phyloP scores from a whole-genome alignment of 2,113 vertebrate genomes.

The Tetraodon nigroviridis region DNA sequence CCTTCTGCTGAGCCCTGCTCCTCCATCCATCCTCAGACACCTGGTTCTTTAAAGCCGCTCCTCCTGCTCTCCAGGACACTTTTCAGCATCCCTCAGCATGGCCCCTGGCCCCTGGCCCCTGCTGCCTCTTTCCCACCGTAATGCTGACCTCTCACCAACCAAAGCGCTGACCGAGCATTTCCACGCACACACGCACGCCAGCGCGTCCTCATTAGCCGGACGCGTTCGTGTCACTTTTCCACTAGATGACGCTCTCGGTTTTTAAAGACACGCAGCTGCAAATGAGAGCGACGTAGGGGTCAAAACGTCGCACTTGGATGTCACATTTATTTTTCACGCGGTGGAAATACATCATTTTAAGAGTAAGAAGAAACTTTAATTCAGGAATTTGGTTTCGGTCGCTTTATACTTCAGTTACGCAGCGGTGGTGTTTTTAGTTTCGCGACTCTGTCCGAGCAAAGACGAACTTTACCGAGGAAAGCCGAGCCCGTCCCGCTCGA shows the following conservation, averaged over 20 bases:
- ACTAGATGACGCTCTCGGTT: constrained; percentile 74
- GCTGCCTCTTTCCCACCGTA: too few relatives aligned
- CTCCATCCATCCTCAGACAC: neutral
- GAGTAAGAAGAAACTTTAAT: too few relatives aligned
- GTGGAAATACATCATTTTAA: neutral
- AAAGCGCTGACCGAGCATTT: neutral
- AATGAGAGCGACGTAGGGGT: constrained; percentile 28
- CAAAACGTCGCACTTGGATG: neutral
- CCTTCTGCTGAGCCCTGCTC: constrained; percentile 9
- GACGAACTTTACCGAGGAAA: neutral
- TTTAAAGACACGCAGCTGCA: constrained; percentile 51
- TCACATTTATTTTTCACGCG: neutral
- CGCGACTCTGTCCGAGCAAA: neutral
- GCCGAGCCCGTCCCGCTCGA: neutral
- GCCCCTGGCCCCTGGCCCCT: too few relatives aligned
- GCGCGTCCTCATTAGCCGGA: constrained; percentile 5
- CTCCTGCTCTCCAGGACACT: neutral
- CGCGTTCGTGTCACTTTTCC: constrained; percentile 38
- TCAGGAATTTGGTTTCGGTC: too few relatives aligned
- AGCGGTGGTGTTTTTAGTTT: too few relatives aligned
- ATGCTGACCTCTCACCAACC: neutral
- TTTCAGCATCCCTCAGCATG: neutral
- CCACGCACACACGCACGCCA: neutral
- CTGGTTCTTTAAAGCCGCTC: constrained; percentile 1
- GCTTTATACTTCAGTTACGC: too few relatives aligned